Base-by-base conservation (phyloP, 2,113 vertebrate genomes). In the Nycticryphes semicollaris region DNA sequence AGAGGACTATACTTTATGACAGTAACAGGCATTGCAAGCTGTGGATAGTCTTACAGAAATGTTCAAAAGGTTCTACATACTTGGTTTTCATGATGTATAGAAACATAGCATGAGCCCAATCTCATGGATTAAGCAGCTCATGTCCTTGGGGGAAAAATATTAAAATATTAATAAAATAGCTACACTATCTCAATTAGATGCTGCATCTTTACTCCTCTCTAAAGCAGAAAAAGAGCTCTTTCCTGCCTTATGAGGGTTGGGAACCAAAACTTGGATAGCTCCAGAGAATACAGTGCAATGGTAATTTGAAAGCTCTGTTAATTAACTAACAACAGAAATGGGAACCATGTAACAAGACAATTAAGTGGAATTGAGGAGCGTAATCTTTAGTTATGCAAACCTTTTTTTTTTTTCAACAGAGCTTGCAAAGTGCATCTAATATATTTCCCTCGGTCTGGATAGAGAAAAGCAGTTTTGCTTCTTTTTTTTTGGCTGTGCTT, bases 271-370 rank as follows among this genome's bases (percentile, higher is more conserved):
- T 69, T 74, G 54, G 27, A 56, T 69, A 92, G 68, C 67, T 96
- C 80, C 60, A 85, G 88, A 94, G 78, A 94, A 77, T 37, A 68
- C 11, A 81, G 22, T 35, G 67, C 20, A 87, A 81, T 31, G 66
- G 60, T 39, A 56, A 90, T 96, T 91, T 96, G 48, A 93, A 97
- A 97, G 35, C 84, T 89, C 66, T 93, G 59, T 89, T 97, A 97
- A 97, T 97, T 95, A 92, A 56, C 53, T 92, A 95, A 95, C 21
- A 91, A 94, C 73, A 94, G 73, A 97, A 96, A 97, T 63, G 39
- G 87, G 90, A 97, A 83, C 86, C 84, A 87, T 78, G 57, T 91
- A 94, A 91, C 84, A 96, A 96, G 48, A 81, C 91, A 97, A 96
- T 96, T 95, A 97, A 96, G 64, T 83, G 30, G 92, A 96, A 97